These are phyloP conservation scores for Pentalonia nigronervosa DNA, from an alignment of 1,140 invertebrate species.

Conservation along the genomic window DNA sequence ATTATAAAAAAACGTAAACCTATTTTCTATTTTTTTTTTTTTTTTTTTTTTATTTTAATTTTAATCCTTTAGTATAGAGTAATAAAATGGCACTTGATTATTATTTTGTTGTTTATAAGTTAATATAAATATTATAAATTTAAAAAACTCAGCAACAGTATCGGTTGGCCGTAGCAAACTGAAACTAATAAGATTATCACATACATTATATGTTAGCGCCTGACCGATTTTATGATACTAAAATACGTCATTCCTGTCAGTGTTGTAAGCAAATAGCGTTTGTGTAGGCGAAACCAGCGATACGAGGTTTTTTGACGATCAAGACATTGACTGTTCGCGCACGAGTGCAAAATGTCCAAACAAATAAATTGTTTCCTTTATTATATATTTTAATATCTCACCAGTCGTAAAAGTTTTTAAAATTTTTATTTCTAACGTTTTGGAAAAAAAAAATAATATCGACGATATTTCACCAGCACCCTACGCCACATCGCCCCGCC, in stretches of 20 bases:
- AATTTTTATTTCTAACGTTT: background rate
- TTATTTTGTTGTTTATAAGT: background rate
- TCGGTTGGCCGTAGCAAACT: background rate
- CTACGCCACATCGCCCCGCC: background rate
- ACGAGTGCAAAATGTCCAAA: background rate
- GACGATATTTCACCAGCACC: background rate
- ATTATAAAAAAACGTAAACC: background rate
- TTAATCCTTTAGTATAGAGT: too few species aligned
- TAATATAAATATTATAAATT: background rate
- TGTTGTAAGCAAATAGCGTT: background rate
- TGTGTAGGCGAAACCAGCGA: background rate
- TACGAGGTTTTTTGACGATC: background rate
- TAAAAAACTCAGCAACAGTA: background rate
- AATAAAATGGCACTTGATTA: background rate
- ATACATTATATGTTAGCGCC: background rate
- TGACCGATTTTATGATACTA: background rate
- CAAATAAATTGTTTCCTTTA: background rate
- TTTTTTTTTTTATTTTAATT: too few species aligned
- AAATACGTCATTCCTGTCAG: background rate
- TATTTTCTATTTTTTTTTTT: too few species aligned
- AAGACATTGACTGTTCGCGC: background rate
- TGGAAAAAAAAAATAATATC: background rate
- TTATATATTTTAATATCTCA: background rate
- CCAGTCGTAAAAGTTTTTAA: background rate
- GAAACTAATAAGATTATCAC: background rate